These are phyloP conservation scores for Callipepla californica DNA, from an alignment of 2,113 vertebrate genomes.

Conservation along the genomic window DNA sequence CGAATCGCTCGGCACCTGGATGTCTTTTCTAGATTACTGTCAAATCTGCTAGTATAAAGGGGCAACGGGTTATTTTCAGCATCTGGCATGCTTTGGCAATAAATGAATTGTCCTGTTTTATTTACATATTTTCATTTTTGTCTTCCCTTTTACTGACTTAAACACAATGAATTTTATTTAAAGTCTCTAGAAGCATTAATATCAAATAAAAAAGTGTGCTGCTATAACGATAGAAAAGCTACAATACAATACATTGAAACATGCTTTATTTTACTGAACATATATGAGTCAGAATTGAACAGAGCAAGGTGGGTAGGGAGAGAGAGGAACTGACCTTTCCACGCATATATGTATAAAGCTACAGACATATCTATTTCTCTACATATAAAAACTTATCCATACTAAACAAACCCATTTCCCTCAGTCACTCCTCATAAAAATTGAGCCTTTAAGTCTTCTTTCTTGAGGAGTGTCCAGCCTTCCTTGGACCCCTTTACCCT, in stretches of 20 bases:
- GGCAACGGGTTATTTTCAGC: conserved; percentile 34
- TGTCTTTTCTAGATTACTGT: conserved; percentile 9
- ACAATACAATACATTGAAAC: neutral
- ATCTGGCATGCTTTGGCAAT: neutral
- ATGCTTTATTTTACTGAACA: neutral
- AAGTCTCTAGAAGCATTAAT: conserved; percentile 6
- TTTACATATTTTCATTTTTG: conserved; percentile 48
- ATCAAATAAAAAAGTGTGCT: neutral
- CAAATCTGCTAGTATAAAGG: conserved; percentile 26
- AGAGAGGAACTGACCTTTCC: neutral
- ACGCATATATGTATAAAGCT: neutral
- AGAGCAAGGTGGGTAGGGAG: fast-evolving
- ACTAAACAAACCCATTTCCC: too few relatives aligned
- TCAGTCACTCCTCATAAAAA: too few relatives aligned
- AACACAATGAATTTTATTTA: conserved; percentile 10
- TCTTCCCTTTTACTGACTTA: neutral
- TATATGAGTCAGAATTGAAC: conserved; percentile 33
- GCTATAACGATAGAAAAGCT: conserved; percentile 12
- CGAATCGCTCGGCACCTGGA: neutral
- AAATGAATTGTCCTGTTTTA: conserved; percentile 31
- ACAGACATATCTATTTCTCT: neutral
- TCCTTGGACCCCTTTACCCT: too few relatives aligned
- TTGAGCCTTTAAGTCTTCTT: too few relatives aligned
- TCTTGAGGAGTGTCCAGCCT: too few relatives aligned
- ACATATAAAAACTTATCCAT: neutral